Percentiles rank a stretch among this genome's conserved stretches.
Conservation (phyloP, 1,140 invertebrate species). For the Drosophila funebris region DNA sequence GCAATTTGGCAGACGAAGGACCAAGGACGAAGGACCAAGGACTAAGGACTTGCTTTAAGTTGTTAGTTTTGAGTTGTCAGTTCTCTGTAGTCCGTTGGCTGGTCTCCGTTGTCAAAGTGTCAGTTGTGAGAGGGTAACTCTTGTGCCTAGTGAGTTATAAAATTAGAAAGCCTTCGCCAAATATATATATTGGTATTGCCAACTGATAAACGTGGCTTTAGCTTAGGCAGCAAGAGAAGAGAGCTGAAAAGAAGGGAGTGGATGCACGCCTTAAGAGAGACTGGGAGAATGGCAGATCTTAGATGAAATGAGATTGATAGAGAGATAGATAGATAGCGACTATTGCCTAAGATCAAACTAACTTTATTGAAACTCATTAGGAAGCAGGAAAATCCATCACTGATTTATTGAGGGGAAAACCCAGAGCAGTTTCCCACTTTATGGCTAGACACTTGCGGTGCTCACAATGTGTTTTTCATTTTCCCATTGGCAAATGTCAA, state of each 20-base stretch:
- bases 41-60: background rate
- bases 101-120: too few relatives aligned
- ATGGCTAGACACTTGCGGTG: background rate
- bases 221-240: too few relatives aligned
- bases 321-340: too few relatives aligned
- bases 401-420: background rate
- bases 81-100: background rate
- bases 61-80: background rate
- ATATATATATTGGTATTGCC: background rate
- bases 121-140: background rate
- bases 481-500: background rate
- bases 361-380: constrained; percentile 1
- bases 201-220: too few relatives aligned
- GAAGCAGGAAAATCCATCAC: background rate
- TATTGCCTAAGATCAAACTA: background rate
- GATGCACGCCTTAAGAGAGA: too few relatives aligned
- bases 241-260: too few relatives aligned
- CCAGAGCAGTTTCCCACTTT: constrained; percentile 5
- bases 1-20: background rate
- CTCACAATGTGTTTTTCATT: constrained; percentile 21
- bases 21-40: background rate
- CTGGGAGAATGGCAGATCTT: too few relatives aligned
- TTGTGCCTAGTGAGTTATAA: background rate
- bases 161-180: background rate
- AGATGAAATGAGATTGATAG: too few relatives aligned